phyloP scores from a whole-genome alignment of 2,797 vertebrate genomes.

The Cryptoblepharus egeriae region DNA sequence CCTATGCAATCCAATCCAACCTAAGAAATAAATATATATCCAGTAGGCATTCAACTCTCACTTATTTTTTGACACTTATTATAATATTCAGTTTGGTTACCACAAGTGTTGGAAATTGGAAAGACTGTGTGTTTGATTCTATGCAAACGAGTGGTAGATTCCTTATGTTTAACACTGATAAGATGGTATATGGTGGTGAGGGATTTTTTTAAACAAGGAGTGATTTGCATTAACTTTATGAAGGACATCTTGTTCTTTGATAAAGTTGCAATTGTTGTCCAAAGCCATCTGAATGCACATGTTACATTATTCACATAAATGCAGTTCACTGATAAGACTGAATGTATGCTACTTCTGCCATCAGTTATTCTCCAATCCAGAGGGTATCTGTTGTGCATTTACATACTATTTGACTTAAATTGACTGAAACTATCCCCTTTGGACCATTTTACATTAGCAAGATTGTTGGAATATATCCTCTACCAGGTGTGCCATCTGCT shows the following conservation, averaged over 20 bases:
- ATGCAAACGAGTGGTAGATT: slow-evolving; percentile 22
- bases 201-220: slow-evolving; percentile 33
- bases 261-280: neutral
- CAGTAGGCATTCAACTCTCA: neutral
- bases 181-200: neutral
- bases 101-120: slow-evolving; percentile 1
- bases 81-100: no score
- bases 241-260: neutral
- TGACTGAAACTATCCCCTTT: slow-evolving; percentile 37
- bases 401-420: slow-evolving; percentile 37
- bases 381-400: slow-evolving; percentile 29
- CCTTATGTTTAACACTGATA: slow-evolving; percentile 2
- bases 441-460: slow-evolving; percentile 31
- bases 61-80: neutral
- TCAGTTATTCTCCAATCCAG: slow-evolving; percentile 16
- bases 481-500: slow-evolving; percentile 35
- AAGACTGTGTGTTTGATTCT: neutral
- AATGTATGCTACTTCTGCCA: neutral
- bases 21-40: no score
- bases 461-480: slow-evolving; percentile 45
- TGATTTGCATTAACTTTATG: slow-evolving; percentile 29
- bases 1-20: no score
- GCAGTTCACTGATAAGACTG: slow-evolving; percentile 9
- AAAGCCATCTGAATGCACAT: slow-evolving; percentile 7
- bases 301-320: slow-evolving; percentile 19